These are phyloP conservation scores for Drosophila paucipuncta DNA, from an alignment of 2,888 invertebrate species.

Conservation along the genomic window DNA sequence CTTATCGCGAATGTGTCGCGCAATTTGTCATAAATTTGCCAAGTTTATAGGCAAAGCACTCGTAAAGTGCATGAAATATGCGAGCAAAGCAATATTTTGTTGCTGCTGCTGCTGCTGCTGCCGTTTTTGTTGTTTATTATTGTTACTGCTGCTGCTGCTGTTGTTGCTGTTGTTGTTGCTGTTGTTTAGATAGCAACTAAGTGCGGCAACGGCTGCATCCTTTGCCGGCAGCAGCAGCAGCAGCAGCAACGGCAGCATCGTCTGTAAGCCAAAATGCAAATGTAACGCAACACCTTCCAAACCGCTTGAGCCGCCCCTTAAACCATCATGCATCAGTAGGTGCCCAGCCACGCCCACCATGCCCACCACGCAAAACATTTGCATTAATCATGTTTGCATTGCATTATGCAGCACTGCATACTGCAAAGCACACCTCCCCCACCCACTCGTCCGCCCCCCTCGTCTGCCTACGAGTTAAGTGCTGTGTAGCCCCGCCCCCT, in stretches of 20 bases:
- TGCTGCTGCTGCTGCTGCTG: conserved; percentile 30
- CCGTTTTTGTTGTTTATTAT: conserved; percentile 5
- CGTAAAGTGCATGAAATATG: conserved; percentile 82
- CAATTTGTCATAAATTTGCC: conserved; percentile 82
- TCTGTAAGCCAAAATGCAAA: conserved; percentile 74
- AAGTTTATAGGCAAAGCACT: conserved; percentile 75
- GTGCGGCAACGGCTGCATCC: conserved; percentile 67
- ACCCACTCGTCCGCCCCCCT: neutral
- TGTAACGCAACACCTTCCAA: conserved; percentile 72
- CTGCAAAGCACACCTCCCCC: conserved; percentile 30
- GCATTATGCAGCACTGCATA: conserved; percentile 76
- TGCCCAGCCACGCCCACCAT: conserved; percentile 50
- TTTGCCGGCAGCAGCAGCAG: conserved; percentile 11
- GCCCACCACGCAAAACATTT: conserved; percentile 75
- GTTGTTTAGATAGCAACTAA: conserved; percentile 73
- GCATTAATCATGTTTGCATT: conserved; percentile 81
- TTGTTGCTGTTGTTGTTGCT: conserved; percentile 36
- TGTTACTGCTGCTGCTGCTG: conserved; percentile 10
- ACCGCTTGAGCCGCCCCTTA: conserved; percentile 19
- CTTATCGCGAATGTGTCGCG: conserved; percentile 70
- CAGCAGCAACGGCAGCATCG: neutral
- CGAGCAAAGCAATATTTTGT: conserved; percentile 28
- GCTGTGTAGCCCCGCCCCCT: conserved; percentile 20
- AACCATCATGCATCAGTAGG: neutral
- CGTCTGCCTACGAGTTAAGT: conserved; percentile 45